Percentiles rank a stretch among this genome's conserved stretches.
These are phyloP conservation scores for Prionailurus viverrinus DNA, from an alignment of 2,113 vertebrate genomes.

Conservation along the genomic window DNA sequence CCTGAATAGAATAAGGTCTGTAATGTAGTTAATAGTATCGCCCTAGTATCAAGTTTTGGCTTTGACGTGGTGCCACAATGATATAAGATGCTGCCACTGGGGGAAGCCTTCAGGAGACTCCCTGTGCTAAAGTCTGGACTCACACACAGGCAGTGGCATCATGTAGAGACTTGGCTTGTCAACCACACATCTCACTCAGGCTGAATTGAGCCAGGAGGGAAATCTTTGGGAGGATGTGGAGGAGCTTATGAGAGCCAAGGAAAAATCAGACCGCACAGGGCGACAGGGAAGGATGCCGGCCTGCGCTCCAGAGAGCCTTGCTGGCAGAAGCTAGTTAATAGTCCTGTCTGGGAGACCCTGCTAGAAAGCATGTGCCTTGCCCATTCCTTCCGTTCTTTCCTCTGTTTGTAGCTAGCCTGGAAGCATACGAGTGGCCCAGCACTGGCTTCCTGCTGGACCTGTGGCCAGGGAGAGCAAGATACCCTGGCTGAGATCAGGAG, in stretches of 20 bases:
- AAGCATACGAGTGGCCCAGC: fast-evolving
- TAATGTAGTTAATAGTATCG: fast-evolving
- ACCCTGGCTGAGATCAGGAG: background rate
- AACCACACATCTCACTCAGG: background rate
- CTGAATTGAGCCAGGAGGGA: too few species aligned
- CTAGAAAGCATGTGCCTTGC: fast-evolving
- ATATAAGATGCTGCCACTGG: too few species aligned
- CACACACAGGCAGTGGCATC: fast-evolving
- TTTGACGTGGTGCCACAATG: background rate
- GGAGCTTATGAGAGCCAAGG: too few species aligned
- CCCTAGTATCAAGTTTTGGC: background rate
- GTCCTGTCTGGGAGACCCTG: fast-evolving
- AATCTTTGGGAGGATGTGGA: background rate
- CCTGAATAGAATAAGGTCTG: background rate
- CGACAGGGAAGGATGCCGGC: fast-evolving
- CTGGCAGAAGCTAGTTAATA: background rate
- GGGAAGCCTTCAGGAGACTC: background rate
- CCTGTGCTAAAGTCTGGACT: fast-evolving
- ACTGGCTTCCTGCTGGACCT: background rate
- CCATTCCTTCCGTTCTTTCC: fast-evolving
- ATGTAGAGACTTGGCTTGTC: fast-evolving
- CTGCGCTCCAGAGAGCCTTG: fast-evolving
- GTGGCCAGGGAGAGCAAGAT: fast-evolving
- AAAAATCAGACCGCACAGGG: fast-evolving
- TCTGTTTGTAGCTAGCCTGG: background rate